Percentiles rank a stretch among this genome's conserved stretches.
Conservation (phyloP, 2,888 invertebrate species). For the Drosophila melanosoma region DNA sequence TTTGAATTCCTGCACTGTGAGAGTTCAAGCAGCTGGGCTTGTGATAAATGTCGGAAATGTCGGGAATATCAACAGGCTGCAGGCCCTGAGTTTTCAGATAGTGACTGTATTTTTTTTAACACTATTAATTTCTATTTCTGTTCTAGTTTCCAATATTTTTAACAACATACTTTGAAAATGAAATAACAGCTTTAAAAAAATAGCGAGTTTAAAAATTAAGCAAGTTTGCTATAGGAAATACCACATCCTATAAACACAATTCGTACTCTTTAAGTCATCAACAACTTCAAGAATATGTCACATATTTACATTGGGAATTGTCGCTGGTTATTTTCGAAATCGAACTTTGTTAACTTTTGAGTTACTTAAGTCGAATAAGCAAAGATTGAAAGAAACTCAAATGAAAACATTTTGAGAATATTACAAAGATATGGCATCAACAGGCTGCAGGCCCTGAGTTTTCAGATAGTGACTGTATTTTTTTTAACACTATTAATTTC, state of each 20-base stretch:
- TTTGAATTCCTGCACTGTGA: conserved; percentile 54
- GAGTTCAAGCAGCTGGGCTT: conserved; percentile 49
- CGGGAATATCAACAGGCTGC: conserved; percentile 52
- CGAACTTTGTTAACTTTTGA: background rate
- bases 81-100: conserved; percentile 1
- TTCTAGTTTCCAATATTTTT: no score
- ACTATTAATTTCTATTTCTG: no score
- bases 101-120: no score
- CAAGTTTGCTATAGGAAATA: background rate
- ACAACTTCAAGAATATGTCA: background rate
- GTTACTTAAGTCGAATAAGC: background rate
- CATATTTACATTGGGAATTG: background rate
- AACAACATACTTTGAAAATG: no score
- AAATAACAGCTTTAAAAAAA: no score
- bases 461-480: no score
- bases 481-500: no score
- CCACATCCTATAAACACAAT: background rate
- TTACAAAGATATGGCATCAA: conserved; percentile 30
- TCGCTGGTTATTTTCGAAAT: background rate
- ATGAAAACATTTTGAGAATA: conserved; percentile 40
- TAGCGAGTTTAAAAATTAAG: no score
- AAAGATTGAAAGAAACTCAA: conserved; percentile 5
- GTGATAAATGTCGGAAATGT: conserved; percentile 30
- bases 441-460: conserved; percentile 32
- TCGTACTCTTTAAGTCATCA: background rate